A percentile compares a stretch with the other conserved stretches of the same genome.
Evolutionary conservation across 2,888 invertebrate genomes (phyloP).

Genomic region (Microplitis deprimator): DNA sequence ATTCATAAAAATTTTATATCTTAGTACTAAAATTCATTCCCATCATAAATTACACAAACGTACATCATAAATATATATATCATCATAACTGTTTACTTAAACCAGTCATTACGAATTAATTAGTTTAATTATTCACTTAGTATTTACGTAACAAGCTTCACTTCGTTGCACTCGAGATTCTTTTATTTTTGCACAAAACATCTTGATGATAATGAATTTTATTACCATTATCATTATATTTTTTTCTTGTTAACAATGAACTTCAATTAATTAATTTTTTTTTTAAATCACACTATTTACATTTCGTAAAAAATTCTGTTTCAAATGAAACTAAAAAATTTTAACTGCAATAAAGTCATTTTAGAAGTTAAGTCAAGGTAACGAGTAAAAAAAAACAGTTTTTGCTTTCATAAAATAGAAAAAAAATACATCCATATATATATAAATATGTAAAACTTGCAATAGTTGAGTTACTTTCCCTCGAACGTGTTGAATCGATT

Average conservation of each 20-base stretch:
- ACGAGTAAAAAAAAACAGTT: background rate
- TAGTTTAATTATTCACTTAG: conserved; percentile 18
- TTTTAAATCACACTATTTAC: too few relatives aligned
- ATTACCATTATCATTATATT: background rate
- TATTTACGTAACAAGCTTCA: background rate
- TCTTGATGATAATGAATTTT: background rate
- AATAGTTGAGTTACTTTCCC: conserved; percentile 4
- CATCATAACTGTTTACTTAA: background rate
- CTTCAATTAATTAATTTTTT: too few relatives aligned
- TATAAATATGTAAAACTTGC: background rate
- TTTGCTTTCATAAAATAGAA: background rate
- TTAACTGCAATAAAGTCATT: too few relatives aligned
- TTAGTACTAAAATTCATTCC: background rate
- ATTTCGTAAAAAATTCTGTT: too few relatives aligned
- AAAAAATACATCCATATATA: background rate
- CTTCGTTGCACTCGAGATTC: conserved; percentile 1
- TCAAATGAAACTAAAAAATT: too few relatives aligned
- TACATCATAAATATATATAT: background rate
- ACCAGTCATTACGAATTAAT: background rate
- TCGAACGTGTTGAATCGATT: conserved; percentile 5
- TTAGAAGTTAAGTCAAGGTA: background rate
- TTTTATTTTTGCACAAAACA: background rate
- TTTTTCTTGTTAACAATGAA: too few relatives aligned
- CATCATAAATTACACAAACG: background rate
- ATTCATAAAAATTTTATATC: background rate